Conservation (phyloP, 2,113 vertebrate genomes). For the Chinchilla lanigera region DNA sequence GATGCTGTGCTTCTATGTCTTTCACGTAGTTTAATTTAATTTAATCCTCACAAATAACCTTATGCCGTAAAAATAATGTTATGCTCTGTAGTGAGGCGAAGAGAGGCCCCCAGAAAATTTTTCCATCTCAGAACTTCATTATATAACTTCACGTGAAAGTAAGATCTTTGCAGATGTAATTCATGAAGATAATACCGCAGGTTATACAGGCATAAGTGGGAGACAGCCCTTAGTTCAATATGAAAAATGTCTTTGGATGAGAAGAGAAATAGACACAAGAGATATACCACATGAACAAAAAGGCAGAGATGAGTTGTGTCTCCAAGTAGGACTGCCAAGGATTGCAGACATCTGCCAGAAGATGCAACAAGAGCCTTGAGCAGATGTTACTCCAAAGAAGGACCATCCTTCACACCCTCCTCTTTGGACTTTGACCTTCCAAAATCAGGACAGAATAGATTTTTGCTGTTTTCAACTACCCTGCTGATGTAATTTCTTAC, state of each 20-base stretch:
- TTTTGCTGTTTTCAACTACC: not conserved
- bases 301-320: not conserved
- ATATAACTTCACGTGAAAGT: not conserved
- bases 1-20: not conserved
- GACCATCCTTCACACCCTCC: not conserved
- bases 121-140: not conserved
- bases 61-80: not conserved
- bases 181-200: not conserved
- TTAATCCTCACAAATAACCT: constrained; percentile 6
- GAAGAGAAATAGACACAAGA: not conserved
- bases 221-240: not conserved
- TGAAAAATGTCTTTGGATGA: not conserved
- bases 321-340: not conserved
- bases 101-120: not conserved
- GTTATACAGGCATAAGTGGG: not conserved
- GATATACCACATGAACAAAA: not conserved
- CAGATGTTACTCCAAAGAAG: not conserved
- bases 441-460: not conserved
- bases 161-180: not conserved
- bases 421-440: not conserved
- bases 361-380: not conserved
- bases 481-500: not conserved
- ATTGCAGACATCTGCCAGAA: accelerated
- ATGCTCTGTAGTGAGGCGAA: not conserved
- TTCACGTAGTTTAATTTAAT: constrained; percentile 7